Evolutionary conservation across 2,888 invertebrate genomes (phyloP), one percentile per base, ranked within the genome.

Genomic region (Agrotis clavis): DNA sequence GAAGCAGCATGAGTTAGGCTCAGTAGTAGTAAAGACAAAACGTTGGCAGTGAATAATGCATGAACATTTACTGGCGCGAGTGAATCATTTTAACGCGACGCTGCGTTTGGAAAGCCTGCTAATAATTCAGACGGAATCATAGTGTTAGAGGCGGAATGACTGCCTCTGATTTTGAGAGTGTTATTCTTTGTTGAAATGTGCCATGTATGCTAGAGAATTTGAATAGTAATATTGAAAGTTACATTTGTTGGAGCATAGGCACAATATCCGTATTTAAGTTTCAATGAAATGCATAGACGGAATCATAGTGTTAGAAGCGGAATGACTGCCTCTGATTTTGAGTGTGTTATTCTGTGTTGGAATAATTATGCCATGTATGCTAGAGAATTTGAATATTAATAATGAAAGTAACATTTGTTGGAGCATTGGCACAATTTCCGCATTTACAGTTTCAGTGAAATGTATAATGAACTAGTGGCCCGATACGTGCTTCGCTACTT

Each of bases 1-100:
- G 11, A 30, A 59, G 16, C 50, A 50, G 48, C 25, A 11, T 11
- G 16, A 51, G 47, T 51, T 45, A 65, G 53, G 62, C 45, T 60
- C 51, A 66, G 62, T 16, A 57, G n/a, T 59, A 74, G 50, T 19
- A 57, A 80, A 86, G 85, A 87, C 87, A 82, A 85, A 85, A 85
- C 78, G 86, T 83, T 41, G 9, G 30, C 62, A 77, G 86, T 91
- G 88, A 91, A 92, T 92, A 90, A 91, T 90, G 86, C 88, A 91
- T 88, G 88, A 89, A 79, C 79, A 75, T 85, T 83, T 77, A 81
- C 74, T 73, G 83, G 54, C 67, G 83, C 79, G 67, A 80, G 80
- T 85, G 90, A 90, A 90, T 90, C 86, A 88, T 88, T 88, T 89
- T 85, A 87, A 85, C 85, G 86, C 66, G 19, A 51, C 41, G 56